Percentiles rank a stretch among this genome's conserved stretches.
phyloP scores from a whole-genome alignment of 2,797 vertebrate genomes.

The Malurus leucopterus region DNA sequence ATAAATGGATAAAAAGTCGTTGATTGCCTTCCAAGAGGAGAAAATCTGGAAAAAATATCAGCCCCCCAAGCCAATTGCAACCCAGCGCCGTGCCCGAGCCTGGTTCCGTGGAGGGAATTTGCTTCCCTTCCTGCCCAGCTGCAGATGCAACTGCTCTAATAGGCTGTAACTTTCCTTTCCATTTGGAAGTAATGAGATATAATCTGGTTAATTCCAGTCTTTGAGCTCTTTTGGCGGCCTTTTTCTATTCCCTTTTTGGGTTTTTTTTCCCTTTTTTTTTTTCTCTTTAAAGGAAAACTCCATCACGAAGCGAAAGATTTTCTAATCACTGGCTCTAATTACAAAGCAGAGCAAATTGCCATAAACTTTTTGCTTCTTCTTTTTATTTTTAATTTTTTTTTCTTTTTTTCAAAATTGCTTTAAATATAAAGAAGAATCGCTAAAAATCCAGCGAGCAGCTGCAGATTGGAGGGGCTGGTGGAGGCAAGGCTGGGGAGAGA shows the following conservation, averaged over 20 bases:
- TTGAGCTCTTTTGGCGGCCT: slow-evolving; percentile 60
- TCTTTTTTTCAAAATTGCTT: neutral
- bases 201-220: slow-evolving; percentile 71
- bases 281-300: slow-evolving; percentile 48
- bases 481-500: neutral
- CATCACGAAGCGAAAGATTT: slow-evolving; percentile 32
- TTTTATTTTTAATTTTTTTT: neutral
- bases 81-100: neutral
- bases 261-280: neutral
- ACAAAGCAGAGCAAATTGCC: slow-evolving; percentile 60
- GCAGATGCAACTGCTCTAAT: slow-evolving; percentile 56
- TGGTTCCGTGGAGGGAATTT: neutral
- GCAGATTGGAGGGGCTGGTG: slow-evolving; percentile 19
- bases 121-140: slow-evolving; percentile 46
- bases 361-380: slow-evolving; percentile 15
- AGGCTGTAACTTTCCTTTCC: slow-evolving; percentile 49
- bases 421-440: slow-evolving; percentile 55
- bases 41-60: neutral
- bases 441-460: slow-evolving; percentile 57
- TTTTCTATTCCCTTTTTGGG: slow-evolving; percentile 41
- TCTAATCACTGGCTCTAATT: slow-evolving; percentile 66
- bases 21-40: neutral
- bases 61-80: neutral
- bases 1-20: neutral
- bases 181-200: slow-evolving; percentile 70